These are phyloP conservation scores for Leucoma salicis DNA, from an alignment of 2,888 invertebrate species.

Conservation along the genomic window DNA sequence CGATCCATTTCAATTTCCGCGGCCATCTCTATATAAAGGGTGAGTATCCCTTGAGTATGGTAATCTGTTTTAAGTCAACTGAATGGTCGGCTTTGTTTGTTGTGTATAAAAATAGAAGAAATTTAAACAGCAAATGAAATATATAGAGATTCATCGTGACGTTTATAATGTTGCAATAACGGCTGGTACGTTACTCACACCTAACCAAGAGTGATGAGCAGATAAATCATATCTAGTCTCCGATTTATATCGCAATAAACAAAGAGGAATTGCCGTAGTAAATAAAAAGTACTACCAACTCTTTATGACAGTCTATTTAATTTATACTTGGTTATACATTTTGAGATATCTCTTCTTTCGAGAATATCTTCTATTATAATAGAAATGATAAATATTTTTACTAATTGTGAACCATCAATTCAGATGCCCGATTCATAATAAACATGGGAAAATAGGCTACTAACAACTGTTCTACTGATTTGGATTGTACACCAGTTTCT, in stretches of 20 bases:
- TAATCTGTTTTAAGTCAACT: conserved; percentile 59
- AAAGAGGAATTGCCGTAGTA: conserved; percentile 63
- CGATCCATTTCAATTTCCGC: conserved; percentile 79
- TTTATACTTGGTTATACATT: conserved; percentile 15
- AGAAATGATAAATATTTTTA: too few species aligned
- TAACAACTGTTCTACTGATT: too few species aligned
- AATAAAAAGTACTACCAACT: conserved; percentile 66
- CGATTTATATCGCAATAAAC: conserved; percentile 79
- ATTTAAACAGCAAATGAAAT: conserved; percentile 11
- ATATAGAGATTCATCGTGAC: conserved; percentile 43
- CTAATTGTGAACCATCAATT: too few species aligned
- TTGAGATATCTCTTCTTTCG: too few species aligned
- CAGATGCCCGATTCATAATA: too few species aligned
- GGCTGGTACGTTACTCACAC: conserved; percentile 63
- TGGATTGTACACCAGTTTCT: too few species aligned
- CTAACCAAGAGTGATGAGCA: conserved; percentile 77
- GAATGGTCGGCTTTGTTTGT: conserved; percentile 35
- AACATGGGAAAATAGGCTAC: too few species aligned
- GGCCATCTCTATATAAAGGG: conserved; percentile 65
- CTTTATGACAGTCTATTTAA: conserved; percentile 49
- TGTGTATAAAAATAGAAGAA: conserved; percentile 18
- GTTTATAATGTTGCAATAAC: conserved; percentile 67
- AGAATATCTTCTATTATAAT: too few species aligned
- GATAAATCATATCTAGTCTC: conserved; percentile 78
- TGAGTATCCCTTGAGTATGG: conserved; percentile 65